Evolutionary conservation across 2,113 vertebrate species (phyloP).

Genomic region (Eclectus roratus): DNA sequence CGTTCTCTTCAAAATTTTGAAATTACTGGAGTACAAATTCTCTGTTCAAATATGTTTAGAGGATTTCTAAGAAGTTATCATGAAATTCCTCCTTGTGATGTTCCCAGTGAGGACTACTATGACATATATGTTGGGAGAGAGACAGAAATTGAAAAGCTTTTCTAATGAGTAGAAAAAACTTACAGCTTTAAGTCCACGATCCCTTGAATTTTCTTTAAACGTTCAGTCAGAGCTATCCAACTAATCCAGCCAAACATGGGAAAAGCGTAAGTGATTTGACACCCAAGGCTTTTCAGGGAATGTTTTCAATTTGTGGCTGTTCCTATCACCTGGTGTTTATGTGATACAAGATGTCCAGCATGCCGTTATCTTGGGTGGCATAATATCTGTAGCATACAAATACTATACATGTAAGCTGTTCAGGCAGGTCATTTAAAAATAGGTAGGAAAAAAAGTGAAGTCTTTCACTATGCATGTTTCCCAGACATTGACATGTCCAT

Average conservation of each 20-base stretch:
- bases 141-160: background rate
- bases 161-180: background rate
- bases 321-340: background rate
- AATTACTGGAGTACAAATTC: background rate
- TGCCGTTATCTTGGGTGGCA: background rate
- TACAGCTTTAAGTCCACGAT: background rate
- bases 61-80: background rate
- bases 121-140: background rate
- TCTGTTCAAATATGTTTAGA: background rate
- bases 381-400: background rate
- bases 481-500: background rate
- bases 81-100: background rate
- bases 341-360: background rate
- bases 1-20: background rate
- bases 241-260: background rate
- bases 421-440: background rate
- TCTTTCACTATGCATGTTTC: background rate
- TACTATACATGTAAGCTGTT: background rate
- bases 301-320: background rate
- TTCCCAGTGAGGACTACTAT: background rate
- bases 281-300: background rate
- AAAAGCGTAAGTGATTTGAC: background rate
- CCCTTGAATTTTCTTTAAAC: background rate
- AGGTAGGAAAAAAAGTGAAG: background rate
- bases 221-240: background rate